phyloP scores from a whole-genome alignment of 2,113 vertebrate species.

The Sapayoa aenigma region DNA sequence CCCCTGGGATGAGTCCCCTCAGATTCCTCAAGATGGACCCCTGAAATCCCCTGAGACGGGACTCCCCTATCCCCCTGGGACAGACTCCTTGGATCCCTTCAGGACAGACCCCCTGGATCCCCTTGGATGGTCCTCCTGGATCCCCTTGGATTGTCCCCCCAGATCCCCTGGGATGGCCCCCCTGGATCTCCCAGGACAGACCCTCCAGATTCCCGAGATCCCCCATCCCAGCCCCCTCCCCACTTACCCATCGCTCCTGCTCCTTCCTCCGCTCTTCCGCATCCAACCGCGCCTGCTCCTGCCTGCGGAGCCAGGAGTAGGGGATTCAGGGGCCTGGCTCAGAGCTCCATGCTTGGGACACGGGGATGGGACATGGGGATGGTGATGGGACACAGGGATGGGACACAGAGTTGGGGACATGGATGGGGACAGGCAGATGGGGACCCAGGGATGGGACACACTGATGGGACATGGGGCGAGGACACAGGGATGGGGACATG shows the following conservation, averaged over 20 bases:
- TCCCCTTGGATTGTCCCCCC: too few species aligned
- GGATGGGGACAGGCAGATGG: neutral
- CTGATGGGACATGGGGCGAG: neutral
- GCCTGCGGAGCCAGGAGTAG: neutral
- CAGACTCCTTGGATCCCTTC: neutral
- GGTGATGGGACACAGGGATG: too few species aligned
- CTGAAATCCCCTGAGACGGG: neutral
- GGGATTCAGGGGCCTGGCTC: neutral
- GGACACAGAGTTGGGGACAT: neutral
- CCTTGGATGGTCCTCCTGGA: neutral
- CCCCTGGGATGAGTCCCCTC: neutral
- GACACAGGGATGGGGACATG: neutral
- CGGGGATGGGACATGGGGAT: neutral
- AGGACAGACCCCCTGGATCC: neutral
- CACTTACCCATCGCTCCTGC: conserved; percentile 10
- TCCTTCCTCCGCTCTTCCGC: conserved; percentile 30
- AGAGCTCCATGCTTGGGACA: neutral
- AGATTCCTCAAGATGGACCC: neutral
- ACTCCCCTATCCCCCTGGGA: neutral
- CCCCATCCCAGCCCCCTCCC: too few species aligned
- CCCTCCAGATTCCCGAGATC: neutral
- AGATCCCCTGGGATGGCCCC: neutral
- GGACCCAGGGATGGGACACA: too few species aligned
- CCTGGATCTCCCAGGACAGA: neutral
- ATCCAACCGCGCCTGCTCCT: conserved; percentile 34